phyloP scores from a whole-genome alignment of 1,140 invertebrate genomes.

The Cherax destructor region DNA sequence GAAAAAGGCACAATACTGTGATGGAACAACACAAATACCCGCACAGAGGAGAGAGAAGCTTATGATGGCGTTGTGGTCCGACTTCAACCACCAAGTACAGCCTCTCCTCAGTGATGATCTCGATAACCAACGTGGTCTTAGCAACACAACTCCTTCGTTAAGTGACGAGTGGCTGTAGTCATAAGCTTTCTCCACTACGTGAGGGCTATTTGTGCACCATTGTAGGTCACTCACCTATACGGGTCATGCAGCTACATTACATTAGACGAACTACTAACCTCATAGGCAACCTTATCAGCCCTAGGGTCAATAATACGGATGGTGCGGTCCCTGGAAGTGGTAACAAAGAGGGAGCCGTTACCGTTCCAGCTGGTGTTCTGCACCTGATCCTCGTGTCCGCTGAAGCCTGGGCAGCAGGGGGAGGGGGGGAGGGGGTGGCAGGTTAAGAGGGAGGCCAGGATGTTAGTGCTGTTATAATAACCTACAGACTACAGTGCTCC shows the following conservation, averaged over 20 bases:
- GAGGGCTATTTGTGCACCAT: neutral
- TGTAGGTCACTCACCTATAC: neutral
- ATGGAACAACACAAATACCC: no score
- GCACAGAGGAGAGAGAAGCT: no score
- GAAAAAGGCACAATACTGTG: no score
- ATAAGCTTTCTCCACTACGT: neutral
- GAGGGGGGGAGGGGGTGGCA: neutral
- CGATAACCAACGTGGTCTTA: no score
- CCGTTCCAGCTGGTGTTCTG: slow-evolving; percentile 90
- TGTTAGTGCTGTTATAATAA: neutral
- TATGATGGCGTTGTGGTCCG: no score
- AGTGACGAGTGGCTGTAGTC: no score
- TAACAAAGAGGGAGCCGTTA: slow-evolving; percentile 82
- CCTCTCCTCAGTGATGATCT: no score
- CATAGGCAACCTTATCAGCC: slow-evolving; percentile 77
- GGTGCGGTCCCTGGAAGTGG: slow-evolving; percentile 88
- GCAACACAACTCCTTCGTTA: no score
- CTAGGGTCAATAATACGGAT: slow-evolving; percentile 88
- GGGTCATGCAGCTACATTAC: neutral
- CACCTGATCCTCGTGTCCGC: slow-evolving; percentile 88
- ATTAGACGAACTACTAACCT: slow-evolving; percentile 59
- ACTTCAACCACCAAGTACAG: no score
- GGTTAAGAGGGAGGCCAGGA: neutral
- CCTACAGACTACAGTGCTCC: neutral
- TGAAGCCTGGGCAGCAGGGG: slow-evolving; percentile 36